Percentiles rank a stretch among this genome's conserved stretches.
Evolutionary conservation across 1,140 invertebrate species (phyloP).

Genomic region (Sycobia sp.): DNA sequence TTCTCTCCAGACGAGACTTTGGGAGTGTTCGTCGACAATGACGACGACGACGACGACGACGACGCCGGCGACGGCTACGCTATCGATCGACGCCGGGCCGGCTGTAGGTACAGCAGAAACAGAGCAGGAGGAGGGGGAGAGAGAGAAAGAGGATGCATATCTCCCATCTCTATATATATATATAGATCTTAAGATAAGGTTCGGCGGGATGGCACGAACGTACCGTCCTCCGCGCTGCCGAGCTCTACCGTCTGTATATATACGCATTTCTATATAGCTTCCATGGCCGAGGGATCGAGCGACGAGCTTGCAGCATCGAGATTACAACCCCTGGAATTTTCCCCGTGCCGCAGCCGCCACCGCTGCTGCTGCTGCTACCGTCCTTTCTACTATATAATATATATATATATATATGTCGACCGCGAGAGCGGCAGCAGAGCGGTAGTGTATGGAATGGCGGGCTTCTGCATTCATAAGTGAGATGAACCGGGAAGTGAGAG

Average conservation of each 20-base stretch:
- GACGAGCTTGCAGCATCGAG: slow-evolving; percentile 23
- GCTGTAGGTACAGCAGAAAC: no score
- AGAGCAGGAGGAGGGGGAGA: not conserved
- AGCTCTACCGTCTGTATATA: not conserved
- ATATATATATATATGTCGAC: no score
- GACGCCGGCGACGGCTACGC: not conserved
- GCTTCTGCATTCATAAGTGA: slow-evolving; percentile 41
- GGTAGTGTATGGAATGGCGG: not conserved
- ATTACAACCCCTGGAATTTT: slow-evolving; percentile 22
- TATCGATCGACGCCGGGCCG: slow-evolving; percentile 6
- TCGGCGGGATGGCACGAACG: slow-evolving; percentile 1
- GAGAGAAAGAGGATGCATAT: no score
- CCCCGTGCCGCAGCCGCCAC: not conserved
- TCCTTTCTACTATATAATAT: no score
- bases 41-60: no score
- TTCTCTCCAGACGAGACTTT: no score
- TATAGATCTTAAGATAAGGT: no score
- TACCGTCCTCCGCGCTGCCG: slow-evolving; percentile 2
- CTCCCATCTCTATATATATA: no score
- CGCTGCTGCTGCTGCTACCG: not conserved
- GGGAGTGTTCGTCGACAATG: no score
- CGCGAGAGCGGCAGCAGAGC: not conserved
- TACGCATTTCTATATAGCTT: no score
- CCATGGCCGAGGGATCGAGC: slow-evolving; percentile 1
- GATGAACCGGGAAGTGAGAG: slow-evolving; percentile 7